Conservation (phyloP, 2,113 vertebrate genomes). For the Pungitius pungitius region DNA sequence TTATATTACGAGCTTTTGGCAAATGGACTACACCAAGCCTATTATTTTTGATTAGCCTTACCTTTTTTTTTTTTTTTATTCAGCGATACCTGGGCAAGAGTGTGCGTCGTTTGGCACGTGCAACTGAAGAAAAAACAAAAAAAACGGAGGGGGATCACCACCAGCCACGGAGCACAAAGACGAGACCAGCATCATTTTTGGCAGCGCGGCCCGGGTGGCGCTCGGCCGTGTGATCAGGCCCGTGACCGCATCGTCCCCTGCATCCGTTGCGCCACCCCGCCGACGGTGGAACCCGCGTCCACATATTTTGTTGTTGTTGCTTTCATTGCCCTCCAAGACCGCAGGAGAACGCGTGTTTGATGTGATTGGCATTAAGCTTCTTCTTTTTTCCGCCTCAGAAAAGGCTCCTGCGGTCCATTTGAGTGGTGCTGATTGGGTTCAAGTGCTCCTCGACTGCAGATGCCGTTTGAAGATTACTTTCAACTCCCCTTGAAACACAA, state of each 20-base stretch:
- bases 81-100: slow-evolving; percentile 16
- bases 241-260: slow-evolving; percentile 45
- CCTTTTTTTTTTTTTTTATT: too few relatives aligned
- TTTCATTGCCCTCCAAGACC: slow-evolving; percentile 41
- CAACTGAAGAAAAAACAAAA: too few relatives aligned
- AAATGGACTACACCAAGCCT: slow-evolving; percentile 9
- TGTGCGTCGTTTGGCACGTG: not conserved
- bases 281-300: slow-evolving; percentile 33
- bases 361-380: slow-evolving; percentile 65
- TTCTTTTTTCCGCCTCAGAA: slow-evolving; percentile 40
- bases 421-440: slow-evolving; percentile 73
- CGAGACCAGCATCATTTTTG: slow-evolving; percentile 36
- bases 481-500: slow-evolving; percentile 68
- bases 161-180: slow-evolving; percentile 28
- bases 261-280: slow-evolving; percentile 33
- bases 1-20: not conserved
- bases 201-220: slow-evolving; percentile 17
- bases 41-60: slow-evolving; percentile 49
- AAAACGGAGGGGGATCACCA: slow-evolving; percentile 24
- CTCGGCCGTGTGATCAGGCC: slow-evolving; percentile 42
- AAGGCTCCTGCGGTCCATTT: slow-evolving; percentile 68
- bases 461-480: slow-evolving; percentile 75
- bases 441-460: slow-evolving; percentile 68
- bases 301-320: slow-evolving; percentile 29
- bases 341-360: slow-evolving; percentile 33